Conservation (phyloP, 2,113 vertebrate species). For the Eulacestoma nigropectus region DNA sequence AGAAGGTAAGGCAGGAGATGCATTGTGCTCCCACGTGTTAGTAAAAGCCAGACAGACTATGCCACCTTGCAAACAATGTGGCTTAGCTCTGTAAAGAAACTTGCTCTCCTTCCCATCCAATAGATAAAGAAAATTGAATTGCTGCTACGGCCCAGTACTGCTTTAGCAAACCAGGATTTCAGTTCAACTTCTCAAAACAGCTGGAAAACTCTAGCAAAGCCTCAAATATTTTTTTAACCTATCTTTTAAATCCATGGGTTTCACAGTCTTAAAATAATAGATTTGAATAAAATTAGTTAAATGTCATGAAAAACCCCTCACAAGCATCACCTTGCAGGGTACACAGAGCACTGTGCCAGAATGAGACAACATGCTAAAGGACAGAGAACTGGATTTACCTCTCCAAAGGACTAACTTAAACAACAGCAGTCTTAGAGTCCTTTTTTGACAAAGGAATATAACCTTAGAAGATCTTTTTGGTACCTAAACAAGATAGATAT, state of each 20-base stretch:
- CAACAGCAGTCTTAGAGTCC: accelerated
- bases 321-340: not conserved
- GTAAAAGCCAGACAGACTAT: not conserved
- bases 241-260: not conserved
- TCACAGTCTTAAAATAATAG: not conserved
- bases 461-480: not conserved
- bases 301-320: not conserved
- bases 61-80: not conserved
- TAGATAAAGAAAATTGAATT: not conserved
- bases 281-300: not conserved
- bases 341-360: not conserved
- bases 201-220: not conserved
- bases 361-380: not conserved
- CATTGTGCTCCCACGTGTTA: not conserved
- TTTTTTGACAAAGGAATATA: not conserved
- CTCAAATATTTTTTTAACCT: not conserved
- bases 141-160: not conserved
- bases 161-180: not conserved
- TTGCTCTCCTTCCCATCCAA: not conserved
- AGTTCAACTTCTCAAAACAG: not conserved
- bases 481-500: not conserved
- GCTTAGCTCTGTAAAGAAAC: not conserved
- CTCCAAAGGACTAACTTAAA: not conserved
- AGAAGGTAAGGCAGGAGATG: not conserved
- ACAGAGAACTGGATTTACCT: not conserved